Conservation (phyloP, 37 sponge, comb jelly and placozoan genomes). For the Petrosia ficiformis region DNA sequence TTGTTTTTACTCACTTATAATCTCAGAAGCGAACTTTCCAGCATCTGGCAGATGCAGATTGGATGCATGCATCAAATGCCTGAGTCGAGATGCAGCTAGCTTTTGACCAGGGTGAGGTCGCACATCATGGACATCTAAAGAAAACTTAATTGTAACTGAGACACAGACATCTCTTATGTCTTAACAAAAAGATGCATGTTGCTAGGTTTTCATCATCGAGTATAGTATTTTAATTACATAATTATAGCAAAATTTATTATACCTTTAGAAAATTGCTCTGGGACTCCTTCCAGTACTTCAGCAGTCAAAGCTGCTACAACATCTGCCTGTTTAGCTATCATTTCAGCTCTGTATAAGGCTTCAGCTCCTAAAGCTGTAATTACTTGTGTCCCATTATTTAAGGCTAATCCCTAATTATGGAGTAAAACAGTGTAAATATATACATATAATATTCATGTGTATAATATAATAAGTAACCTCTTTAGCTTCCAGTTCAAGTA, state of each 20-base stretch:
- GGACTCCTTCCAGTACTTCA: slow-evolving; percentile 62
- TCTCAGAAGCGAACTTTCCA: too few relatives aligned
- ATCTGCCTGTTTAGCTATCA: slow-evolving; percentile 65
- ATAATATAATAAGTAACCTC: slow-evolving; percentile 42
- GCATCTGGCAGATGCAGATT: too few relatives aligned
- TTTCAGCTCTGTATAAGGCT: slow-evolving; percentile 58
- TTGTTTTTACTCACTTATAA: too few relatives aligned
- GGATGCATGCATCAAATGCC: too few relatives aligned
- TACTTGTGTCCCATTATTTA: slow-evolving; percentile 89
- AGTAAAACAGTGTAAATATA: not conserved
- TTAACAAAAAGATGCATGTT: too few relatives aligned
- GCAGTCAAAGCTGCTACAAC: slow-evolving; percentile 73
- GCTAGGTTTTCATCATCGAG: too few relatives aligned
- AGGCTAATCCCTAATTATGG: slow-evolving; percentile 50
- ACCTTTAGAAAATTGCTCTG: slow-evolving; percentile 52
- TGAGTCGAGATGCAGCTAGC: slow-evolving; percentile 46
- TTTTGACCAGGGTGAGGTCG: slow-evolving; percentile 80
- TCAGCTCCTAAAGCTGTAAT: slow-evolving; percentile 78
- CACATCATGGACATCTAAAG: slow-evolving; percentile 50
- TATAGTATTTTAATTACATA: not conserved
- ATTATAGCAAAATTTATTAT: not conserved
- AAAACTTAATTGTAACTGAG: too few relatives aligned
- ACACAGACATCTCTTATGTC: too few relatives aligned
- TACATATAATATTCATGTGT: slow-evolving; percentile 57
- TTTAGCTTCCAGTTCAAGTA: too few relatives aligned